Evolutionary conservation across 1,140 invertebrate species (phyloP), one percentile per base, ranked within the genome.

Genomic region (Battus philenor): DNA sequence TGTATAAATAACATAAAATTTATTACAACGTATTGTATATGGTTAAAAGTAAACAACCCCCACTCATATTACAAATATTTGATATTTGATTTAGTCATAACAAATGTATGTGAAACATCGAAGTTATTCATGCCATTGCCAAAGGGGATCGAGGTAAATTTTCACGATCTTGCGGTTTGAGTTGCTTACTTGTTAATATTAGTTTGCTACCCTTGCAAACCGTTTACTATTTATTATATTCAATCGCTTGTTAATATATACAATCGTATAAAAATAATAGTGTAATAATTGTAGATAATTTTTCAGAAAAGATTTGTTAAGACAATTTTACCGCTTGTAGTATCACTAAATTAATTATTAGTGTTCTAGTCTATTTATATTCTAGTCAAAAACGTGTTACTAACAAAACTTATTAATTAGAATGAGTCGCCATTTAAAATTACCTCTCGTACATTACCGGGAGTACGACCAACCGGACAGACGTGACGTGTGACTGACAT

Each of bases 121-220:
- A 77, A 72, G 68, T 77, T 81, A 74, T 70, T 65, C 68, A 56
- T 62, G 53, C 59, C 57, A 68, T 62, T 56, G 56, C 60, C 59
- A 64, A 67, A 75, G 69, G 74, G 68, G 66, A 67, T 68, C 43
- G 57, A 61, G 56, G 59, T 68, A 76, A 71, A 67, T 79, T 80
- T 81, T 81, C 80, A 78, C 77, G 76, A 84, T 77, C 59, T 61
- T 84, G 80, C 72, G 76, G 80, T 78, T 73, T 70, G 57, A 53
- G 64, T 76, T 80, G 69, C 67, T 61, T 61, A 63, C 74, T 63
- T 65, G 66, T 71, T 80, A 75, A 80, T 80, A 79, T 83, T 81
- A 80, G 76, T 75, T 77, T 74, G 78, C 75, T 65, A 68, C 75
- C 67, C 69, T 64, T 27, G 36, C 22, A 27, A 3, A 33, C 8